A percentile compares a stretch with the other conserved stretches of the same genome.
Conservation (phyloP, 2,113 vertebrate species). For the Cynocephalus volans region DNA sequence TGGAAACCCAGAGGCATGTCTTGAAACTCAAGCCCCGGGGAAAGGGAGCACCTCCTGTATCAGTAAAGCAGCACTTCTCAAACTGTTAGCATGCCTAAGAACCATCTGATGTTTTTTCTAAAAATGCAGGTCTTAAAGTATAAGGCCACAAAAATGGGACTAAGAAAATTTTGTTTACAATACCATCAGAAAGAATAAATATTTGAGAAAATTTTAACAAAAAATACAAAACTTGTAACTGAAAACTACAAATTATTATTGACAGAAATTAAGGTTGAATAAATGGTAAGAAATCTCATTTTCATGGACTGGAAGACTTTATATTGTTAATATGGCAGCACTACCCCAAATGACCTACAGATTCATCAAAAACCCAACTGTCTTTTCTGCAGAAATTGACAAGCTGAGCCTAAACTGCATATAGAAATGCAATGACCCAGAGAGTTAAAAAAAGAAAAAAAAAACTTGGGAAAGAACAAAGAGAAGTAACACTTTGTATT, state of each 20-base stretch:
- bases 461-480: neutral
- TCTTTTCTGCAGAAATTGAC: neutral
- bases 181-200: neutral
- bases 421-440: neutral
- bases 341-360: neutral
- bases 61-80: neutral
- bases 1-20: too few relatives aligned
- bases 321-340: neutral
- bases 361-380: neutral
- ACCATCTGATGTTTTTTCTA: neutral
- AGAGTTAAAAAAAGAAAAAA: neutral
- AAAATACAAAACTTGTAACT: neutral
- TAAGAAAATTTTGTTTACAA: neutral
- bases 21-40: too few relatives aligned
- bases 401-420: neutral
- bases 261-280: conserved; percentile 3
- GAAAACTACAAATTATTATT: neutral
- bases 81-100: neutral
- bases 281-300: neutral
- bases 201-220: neutral
- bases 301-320: neutral
- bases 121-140: conserved; percentile 23
- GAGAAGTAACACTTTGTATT: neutral
- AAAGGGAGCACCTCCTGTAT: too few relatives aligned
- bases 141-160: neutral